These are phyloP conservation scores for Beroe forskalii DNA, from an alignment of 37 sponge, comb jelly and placozoan species.

Conservation along the genomic window DNA sequence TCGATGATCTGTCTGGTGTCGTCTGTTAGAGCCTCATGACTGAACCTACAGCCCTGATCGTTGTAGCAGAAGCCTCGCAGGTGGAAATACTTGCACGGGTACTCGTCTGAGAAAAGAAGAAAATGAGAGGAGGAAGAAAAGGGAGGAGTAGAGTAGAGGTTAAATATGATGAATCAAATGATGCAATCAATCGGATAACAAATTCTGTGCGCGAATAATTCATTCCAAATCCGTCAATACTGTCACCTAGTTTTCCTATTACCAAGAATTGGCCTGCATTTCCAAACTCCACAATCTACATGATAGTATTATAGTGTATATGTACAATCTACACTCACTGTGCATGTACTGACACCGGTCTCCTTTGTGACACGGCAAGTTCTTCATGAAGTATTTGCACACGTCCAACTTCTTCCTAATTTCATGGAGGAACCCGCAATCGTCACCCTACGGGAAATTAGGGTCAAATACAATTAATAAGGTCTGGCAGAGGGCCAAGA, in stretches of 20 bases:
- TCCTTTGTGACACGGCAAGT: constrained; percentile 58
- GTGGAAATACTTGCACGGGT: constrained; percentile 62
- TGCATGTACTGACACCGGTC: constrained; percentile 59
- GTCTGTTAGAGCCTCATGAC: constrained; percentile 52
- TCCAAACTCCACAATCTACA: too few relatives aligned
- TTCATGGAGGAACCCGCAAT: constrained; percentile 18
- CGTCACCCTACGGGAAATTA: constrained; percentile 34
- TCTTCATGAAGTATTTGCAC: constrained; percentile 66
- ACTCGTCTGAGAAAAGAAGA: constrained; percentile 57
- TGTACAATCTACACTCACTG: too few relatives aligned
- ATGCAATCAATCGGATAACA: too few relatives aligned
- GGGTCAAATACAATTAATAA: too few relatives aligned
- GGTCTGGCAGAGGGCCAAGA: too few relatives aligned
- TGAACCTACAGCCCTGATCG: constrained; percentile 53
- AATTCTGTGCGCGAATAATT: too few relatives aligned
- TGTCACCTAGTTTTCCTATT: too few relatives aligned
- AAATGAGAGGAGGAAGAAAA: background rate
- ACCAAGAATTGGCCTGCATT: too few relatives aligned
- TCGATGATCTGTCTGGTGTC: constrained; percentile 62
- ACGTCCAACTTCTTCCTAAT: constrained; percentile 52
- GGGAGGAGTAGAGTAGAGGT: too few relatives aligned
- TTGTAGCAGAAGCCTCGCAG: constrained; percentile 53
- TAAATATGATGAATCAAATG: too few relatives aligned
- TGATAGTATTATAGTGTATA: too few relatives aligned
- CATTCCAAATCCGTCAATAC: too few relatives aligned